Percentiles rank a stretch among this genome's conserved stretches.
Conservation (phyloP, 2,888 invertebrate species). For the Cancer borealis region DNA sequence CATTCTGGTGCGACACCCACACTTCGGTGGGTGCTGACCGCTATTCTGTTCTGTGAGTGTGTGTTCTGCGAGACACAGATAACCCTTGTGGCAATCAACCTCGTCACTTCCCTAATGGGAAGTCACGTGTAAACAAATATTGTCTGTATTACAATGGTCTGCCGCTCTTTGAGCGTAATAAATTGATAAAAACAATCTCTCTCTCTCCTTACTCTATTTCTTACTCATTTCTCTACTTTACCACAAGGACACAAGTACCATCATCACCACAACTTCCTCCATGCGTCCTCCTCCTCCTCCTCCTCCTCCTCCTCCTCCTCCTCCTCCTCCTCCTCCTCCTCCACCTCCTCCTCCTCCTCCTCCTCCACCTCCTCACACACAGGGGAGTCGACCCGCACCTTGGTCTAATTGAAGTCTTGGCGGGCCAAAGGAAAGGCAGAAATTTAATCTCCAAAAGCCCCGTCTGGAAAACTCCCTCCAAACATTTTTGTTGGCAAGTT, state of each 20-base stretch:
- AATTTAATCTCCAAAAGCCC: conserved; percentile 45
- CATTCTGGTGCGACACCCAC: too few relatives aligned
- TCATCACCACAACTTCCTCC: not conserved
- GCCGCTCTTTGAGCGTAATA: too few relatives aligned
- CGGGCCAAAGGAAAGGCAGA: conserved; percentile 29
- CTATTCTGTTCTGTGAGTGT: too few relatives aligned
- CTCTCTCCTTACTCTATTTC: not conserved
- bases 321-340: conserved; percentile 18
- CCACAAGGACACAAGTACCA: not conserved
- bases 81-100: too few relatives aligned
- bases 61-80: too few relatives aligned
- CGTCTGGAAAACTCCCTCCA: conserved; percentile 38
- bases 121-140: too few relatives aligned
- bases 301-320: conserved; percentile 32
- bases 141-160: too few relatives aligned
- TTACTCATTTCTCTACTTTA: not conserved
- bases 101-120: too few relatives aligned
- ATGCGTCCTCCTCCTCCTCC: conserved; percentile 27
- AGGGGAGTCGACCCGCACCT: conserved; percentile 40
- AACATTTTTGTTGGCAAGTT: conserved; percentile 43
- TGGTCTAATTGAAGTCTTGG: conserved; percentile 38
- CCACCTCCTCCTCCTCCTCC: not conserved
- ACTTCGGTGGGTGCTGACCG: too few relatives aligned
- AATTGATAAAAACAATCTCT: too few relatives aligned
- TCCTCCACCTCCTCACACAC: not conserved